Percentiles rank a stretch among this genome's conserved stretches.
Evolutionary conservation across 2,797 vertebrate genomes (phyloP).

Genomic region (Pangasius macronema): DNA sequence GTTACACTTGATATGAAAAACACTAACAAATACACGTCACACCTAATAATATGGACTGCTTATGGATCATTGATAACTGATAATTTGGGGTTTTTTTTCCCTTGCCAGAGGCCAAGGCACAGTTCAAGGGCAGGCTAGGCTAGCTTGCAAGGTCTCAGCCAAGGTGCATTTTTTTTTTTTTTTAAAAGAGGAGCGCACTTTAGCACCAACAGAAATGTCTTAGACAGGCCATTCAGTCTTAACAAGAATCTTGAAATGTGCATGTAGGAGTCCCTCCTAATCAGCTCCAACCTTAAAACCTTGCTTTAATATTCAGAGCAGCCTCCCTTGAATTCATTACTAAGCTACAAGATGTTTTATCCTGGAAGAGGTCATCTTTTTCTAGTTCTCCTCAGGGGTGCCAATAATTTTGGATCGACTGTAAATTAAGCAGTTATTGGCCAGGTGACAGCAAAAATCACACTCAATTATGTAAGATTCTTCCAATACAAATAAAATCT

Average conservation of each 20-base stretch:
- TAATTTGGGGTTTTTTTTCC: background rate
- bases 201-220: background rate
- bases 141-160: background rate
- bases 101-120: background rate
- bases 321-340: background rate
- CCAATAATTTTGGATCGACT: background rate
- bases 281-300: background rate
- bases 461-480: background rate
- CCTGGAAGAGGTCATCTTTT: background rate
- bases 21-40: background rate
- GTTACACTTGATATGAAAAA: background rate
- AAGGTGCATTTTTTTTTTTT: background rate
- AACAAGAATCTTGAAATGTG: background rate
- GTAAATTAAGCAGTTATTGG: background rate
- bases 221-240: background rate
- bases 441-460: background rate
- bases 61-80: background rate
- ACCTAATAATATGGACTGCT: background rate
- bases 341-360: background rate
- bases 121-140: no score
- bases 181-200: background rate
- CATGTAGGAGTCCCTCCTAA: background rate
- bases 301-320: background rate
- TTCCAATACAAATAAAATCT: background rate
- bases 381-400: background rate